phyloP scores from a whole-genome alignment of 2,888 invertebrate species.

The Tenthredo scrophulariae region DNA sequence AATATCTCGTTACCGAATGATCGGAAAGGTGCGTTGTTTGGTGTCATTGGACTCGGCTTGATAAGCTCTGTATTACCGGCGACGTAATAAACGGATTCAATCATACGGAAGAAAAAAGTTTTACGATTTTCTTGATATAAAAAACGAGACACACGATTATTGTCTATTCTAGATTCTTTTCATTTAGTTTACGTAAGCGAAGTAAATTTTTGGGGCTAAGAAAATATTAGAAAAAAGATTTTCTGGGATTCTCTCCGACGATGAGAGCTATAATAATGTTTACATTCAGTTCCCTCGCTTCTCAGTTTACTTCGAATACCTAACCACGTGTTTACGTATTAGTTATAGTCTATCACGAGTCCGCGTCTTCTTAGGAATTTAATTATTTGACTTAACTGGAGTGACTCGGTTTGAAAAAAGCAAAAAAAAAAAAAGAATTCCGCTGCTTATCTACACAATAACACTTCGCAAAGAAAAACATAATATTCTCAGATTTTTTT shows the following conservation, averaged over 20 bases:
- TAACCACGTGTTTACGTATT: not conserved
- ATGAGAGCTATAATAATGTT: conserved; percentile 14
- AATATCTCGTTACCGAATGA: not conserved
- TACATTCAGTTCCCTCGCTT: not conserved
- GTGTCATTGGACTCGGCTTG: conserved; percentile 2
- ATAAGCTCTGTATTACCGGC: not conserved
- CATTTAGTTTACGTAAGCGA: not conserved
- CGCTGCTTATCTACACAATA: not conserved
- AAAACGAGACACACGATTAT: not conserved
- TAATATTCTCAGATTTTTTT: not conserved
- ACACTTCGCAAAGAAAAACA: not conserved
- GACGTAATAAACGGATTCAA: not conserved
- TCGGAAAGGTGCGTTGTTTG: not conserved
- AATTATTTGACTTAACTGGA: conserved; percentile 7
- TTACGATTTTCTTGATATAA: not conserved
- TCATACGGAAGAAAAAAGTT: not conserved
- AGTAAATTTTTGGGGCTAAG: not conserved
- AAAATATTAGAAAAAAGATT: not conserved
- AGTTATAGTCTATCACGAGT: not conserved
- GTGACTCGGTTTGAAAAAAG: not conserved
- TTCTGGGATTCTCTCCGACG: not conserved
- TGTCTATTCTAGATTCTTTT: not conserved
- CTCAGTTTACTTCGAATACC: not conserved
- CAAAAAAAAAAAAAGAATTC: not conserved
- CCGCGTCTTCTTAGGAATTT: not conserved